Evolutionary conservation across 2,888 invertebrate genomes (phyloP), one percentile per base, ranked within the genome.

Genomic region (Ectemnius lituratus): DNA sequence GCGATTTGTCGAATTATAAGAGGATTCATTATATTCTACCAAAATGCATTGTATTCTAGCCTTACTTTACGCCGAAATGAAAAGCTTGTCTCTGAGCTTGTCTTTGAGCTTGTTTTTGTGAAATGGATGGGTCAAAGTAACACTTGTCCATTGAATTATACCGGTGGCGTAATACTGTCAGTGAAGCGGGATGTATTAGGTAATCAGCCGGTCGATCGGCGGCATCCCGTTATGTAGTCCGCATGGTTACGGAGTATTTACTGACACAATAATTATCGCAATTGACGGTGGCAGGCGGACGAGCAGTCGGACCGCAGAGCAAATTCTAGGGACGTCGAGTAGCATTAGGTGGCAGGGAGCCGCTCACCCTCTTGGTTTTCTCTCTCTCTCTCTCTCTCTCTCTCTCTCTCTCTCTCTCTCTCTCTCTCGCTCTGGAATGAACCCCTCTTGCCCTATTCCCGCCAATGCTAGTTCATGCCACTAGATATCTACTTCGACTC

Each of bases 211-310:
- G 69, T 67, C 70, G 70, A 70, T 69, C 62, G 8, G 62, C 71
- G 74, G 70, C 77, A 59, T 78, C 69, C 61, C 75, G 75, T 83
- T 37, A 37, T 37, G 37, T 83, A 75, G 80, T 74, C 76, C 75
- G 81, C 79, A 81, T 65, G 78, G 82, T 78, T 79, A 81, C 77
- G 78, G 84, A 80, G 84, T 89, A 86, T 89, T 89, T 88, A 89
- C 89, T 86, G 87, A 87, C 86, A 87, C 89, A 88, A 89, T 89
- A 89, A 89, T 89, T 89, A 89, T 89, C 87, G 81, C 86, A 83
- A 89, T 89, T 88, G 89, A 86, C 82, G 86, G 84, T 85, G 85
- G 83, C 85, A 79, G 83, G 76, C 80, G 83, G 80, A 84, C 80
- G 88, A 89, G 88, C 89, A 89, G 85, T 85, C 83, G 82, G 76